Conservation (phyloP, 2,888 invertebrate species). For the Oxytorus armatus region DNA sequence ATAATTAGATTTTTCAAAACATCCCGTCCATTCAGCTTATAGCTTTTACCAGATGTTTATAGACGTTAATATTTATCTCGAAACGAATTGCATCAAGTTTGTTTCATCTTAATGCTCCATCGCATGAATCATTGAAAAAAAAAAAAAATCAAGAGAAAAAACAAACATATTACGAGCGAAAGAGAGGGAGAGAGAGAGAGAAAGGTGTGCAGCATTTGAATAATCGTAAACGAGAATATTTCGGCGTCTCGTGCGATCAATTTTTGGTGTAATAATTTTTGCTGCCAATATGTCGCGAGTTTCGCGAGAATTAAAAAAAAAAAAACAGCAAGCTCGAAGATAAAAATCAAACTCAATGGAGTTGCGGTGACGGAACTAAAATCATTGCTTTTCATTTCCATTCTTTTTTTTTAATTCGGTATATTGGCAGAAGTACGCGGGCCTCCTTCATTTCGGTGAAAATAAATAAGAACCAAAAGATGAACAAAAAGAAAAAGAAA, state of each 20-base stretch:
- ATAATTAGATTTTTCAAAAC: constrained; percentile 68
- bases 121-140: constrained; percentile 34
- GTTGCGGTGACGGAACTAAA: too few relatives aligned
- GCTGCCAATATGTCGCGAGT: constrained; percentile 38
- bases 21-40: constrained; percentile 72
- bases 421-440: constrained; percentile 15
- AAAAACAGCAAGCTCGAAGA: constrained; percentile 29
- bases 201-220: constrained; percentile 30
- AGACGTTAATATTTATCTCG: constrained; percentile 62
- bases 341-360: constrained; percentile 37
- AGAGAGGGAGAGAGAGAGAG: constrained; percentile 8
- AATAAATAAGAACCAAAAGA: constrained; percentile 27
- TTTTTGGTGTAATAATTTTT: too few relatives aligned
- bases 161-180: constrained; percentile 17
- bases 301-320: constrained; percentile 17
- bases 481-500: constrained; percentile 48
- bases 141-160: constrained; percentile 10
- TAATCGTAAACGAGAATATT: constrained; percentile 39
- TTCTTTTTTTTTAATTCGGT: constrained; percentile 1
- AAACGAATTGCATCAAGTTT: constrained; percentile 39
- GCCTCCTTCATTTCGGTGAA: constrained; percentile 46
- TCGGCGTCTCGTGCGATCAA: constrained; percentile 44
- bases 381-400: constrained; percentile 22
- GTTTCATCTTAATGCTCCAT: constrained; percentile 43
- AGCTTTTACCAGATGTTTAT: constrained; percentile 69